These are phyloP conservation scores for Temnothorax nylanderi DNA, from an alignment of 1,140 invertebrate genomes.

Conservation along the genomic window DNA sequence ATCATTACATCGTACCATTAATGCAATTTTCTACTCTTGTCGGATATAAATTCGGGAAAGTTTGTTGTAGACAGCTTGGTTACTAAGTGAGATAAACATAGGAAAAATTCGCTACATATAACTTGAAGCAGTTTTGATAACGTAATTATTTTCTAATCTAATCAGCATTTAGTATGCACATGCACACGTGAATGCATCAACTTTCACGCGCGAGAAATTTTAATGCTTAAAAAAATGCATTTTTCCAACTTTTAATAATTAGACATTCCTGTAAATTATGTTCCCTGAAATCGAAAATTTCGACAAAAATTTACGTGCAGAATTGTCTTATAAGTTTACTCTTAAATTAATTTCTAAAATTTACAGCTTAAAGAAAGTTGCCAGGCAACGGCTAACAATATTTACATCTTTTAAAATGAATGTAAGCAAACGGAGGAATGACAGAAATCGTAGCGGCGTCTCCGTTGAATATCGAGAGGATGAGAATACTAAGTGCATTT, in stretches of 20 bases:
- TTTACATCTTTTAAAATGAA: not conserved
- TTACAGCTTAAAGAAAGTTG: not conserved
- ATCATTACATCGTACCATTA: constrained; percentile 40
- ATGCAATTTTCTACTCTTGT: not conserved
- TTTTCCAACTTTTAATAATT: not conserved
- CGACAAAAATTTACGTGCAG: not conserved
- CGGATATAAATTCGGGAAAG: constrained; percentile 41
- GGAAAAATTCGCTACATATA: not conserved
- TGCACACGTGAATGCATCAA: not conserved
- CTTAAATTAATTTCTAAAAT: not conserved
- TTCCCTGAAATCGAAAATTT: not conserved
- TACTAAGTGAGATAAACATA: constrained; percentile 4
- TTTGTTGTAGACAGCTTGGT: not conserved
- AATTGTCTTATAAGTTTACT: not conserved
- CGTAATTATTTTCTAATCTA: constrained; percentile 43
- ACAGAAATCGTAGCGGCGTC: constrained; percentile 3
- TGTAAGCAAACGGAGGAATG: not conserved
- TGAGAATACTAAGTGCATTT: constrained; percentile 55
- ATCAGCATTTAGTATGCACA: not conserved
- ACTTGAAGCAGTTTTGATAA: constrained; percentile 7
- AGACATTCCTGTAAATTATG: not conserved
- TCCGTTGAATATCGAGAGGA: constrained; percentile 35
- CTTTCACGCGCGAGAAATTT: not conserved
- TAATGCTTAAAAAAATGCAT: not conserved
- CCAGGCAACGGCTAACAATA: not conserved